These are phyloP conservation scores for Ruditapes philippinarum DNA, from an alignment of 1,140 invertebrate species.

Conservation along the genomic window DNA sequence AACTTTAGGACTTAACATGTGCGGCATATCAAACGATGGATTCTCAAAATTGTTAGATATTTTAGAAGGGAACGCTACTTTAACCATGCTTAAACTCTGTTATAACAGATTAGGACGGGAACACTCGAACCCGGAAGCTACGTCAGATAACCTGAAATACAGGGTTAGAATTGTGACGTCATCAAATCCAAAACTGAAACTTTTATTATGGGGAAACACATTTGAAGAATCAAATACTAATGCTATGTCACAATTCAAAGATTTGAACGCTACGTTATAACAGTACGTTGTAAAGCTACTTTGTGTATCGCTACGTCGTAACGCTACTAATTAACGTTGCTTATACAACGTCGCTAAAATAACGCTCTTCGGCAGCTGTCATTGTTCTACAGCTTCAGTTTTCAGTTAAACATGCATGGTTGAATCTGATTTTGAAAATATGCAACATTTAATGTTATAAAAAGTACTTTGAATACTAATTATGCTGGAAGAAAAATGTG, in stretches of 20 bases:
- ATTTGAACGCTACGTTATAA: neutral
- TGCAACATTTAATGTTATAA: too few species aligned
- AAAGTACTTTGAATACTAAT: too few species aligned
- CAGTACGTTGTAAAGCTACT: too few species aligned
- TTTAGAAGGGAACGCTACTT: constrained; percentile 80
- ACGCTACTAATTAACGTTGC: too few species aligned
- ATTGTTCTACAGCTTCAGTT: too few species aligned
- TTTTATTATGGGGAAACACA: constrained; percentile 85
- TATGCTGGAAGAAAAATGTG: too few species aligned
- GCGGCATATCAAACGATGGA: constrained; percentile 84
- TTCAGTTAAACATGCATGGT: too few species aligned
- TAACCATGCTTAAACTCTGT: constrained; percentile 81
- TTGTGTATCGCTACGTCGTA: too few species aligned
- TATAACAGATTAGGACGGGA: constrained; percentile 82
- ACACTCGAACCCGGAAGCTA: constrained; percentile 74
- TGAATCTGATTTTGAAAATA: too few species aligned
- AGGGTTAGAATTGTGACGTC: constrained; percentile 83
- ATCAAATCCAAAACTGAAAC: constrained; percentile 84
- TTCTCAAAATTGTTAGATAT: constrained; percentile 82
- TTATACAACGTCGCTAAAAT: too few species aligned
- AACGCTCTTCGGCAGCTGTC: too few species aligned
- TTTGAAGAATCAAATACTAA: constrained; percentile 76
- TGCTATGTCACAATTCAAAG: neutral
- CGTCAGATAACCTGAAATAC: constrained; percentile 81
- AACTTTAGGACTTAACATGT: constrained; percentile 85